Base-by-base conservation (phyloP, 2,113 vertebrate species). In the Calonectris borealis region DNA sequence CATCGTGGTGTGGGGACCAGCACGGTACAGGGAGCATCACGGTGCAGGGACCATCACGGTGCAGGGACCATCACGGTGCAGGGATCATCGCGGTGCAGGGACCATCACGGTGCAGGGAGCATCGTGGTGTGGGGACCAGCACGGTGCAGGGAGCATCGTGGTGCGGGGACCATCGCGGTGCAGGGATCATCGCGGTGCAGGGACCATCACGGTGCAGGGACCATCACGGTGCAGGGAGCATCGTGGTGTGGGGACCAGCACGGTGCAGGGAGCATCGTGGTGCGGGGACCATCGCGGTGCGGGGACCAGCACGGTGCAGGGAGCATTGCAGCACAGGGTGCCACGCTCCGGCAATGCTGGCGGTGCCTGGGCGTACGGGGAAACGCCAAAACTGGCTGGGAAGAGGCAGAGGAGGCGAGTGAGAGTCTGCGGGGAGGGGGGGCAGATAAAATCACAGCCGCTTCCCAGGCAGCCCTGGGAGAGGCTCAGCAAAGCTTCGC, bases 401-500 rank as follows among this genome's bases (percentile, higher is more conserved):
- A 86, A 81, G 62, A 90, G 49, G n/a, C 51, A 44, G 49, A 86
- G 36, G 24, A 90, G 66, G 34, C 4, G 3, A 79, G 52, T 1
- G 22, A 92, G 66, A 1, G 21, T 65, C 44, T 42, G 42, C 1
- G 1, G 11, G 25, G 11, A 4, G 51, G 20, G 17, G 10, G 27
- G 60, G 5, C 76, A 82, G 86, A 92, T 60, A 92, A 84, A 92
- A 54, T 40, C 38, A 0, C 55, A 73, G 62, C 83, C 21, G 1
- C 86, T 93, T 84, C 94, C 93, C 85, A 86, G 64, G 83, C 93
- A 36, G 86, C 14, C 44, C 83, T 87, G 83, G 95, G 96, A 97
- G 93, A 97, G 91, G 81, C 78, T 97, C 73, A 36, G 79, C 49
- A 84, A 80, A 95, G 84, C 44, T 73, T 57, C n/a, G n/a, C n/a